Base-by-base conservation (phyloP, 2,888 invertebrate genomes). In the Steromphala cineraria region DNA sequence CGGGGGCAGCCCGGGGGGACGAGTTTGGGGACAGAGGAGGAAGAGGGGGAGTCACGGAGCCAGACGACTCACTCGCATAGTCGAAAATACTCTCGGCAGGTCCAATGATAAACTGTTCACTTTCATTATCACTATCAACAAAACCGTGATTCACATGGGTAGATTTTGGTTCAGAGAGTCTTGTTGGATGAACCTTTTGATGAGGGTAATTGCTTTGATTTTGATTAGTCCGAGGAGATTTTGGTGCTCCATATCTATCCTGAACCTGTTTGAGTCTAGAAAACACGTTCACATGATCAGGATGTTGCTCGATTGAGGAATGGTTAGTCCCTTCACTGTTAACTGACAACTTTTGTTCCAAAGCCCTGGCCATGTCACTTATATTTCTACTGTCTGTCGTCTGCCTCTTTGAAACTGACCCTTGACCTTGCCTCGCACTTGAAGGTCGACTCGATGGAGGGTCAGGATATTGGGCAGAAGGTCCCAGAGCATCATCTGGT, bases 1-100 rank as follows among this genome's bases (percentile, higher is more conserved):
- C 86, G 10, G 88, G 87, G 10, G 53, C 28, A 4, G 82, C 85
- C 19, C 89, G 87, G 7, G 88, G 87, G 40, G 89, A 84, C 75
- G 88, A 86, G 62, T 86, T 84, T 2, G 88, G 88, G 56, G 91
- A 90, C 19, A 90, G 84, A 24, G 90, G 89, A 53, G 89, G 89
- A 56, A 90, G 85, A 36, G 91, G 90, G 7, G 89, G 89, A 17
- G 90, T 91, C n/a, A 88, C 86, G 13, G 90, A 90, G 15, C 86
- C 81, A 10, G 89, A 87, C 21, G 84, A 84, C 74, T 87, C 89
- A 75, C 87, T 87, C 52, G 83, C 84, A 36, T 88, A 89, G 80
- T 89, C 89, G 83, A 90, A 89, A 31, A 89, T 89, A 81, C 89
- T 89, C 67, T 85, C 86, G 53, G 84, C 78, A 71, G 85, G 80